phyloP scores from a whole-genome alignment of 2,113 vertebrate species.

The Ammodytes dubius region DNA sequence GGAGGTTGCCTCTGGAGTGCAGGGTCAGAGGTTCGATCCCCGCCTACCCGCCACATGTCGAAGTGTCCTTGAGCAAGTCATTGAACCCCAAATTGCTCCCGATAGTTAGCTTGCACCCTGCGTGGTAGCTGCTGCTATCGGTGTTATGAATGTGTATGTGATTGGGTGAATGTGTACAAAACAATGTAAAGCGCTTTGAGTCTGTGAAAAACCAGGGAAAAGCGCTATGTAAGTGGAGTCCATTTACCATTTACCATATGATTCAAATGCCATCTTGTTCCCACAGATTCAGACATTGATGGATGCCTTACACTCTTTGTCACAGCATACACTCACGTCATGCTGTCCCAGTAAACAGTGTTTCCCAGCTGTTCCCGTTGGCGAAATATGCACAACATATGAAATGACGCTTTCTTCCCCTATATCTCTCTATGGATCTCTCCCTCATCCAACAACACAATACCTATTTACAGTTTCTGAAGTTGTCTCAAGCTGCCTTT shows the following conservation, averaged over 20 bases:
- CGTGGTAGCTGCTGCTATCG: too few species aligned
- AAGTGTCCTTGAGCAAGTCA: too few species aligned
- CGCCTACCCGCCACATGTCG: too few species aligned
- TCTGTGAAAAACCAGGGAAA: too few species aligned
- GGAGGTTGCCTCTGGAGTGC: too few species aligned
- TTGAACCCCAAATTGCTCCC: too few species aligned
- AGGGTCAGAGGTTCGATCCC: too few species aligned
- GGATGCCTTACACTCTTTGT: constrained; percentile 6
- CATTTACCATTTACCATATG: constrained; percentile 19
- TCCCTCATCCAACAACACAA: not conserved
- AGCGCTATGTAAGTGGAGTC: not conserved
- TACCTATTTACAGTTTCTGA: constrained; percentile 7
- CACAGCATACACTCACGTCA: constrained; percentile 16
- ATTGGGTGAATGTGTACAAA: not conserved
- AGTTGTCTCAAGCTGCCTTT: not conserved
- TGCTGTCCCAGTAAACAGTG: constrained; percentile 5
- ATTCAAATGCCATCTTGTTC: constrained; percentile 45
- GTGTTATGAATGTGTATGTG: not conserved
- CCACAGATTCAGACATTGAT: constrained; percentile 10
- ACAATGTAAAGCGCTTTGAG: too few species aligned
- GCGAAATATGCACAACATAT: not conserved
- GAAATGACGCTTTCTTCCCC: not conserved
- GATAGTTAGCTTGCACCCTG: too few species aligned
- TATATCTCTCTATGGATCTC: not conserved
- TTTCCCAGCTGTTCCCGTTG: constrained; percentile 28